phyloP scores from a whole-genome alignment of 1,140 invertebrate species.

The Drosophila persimilis region DNA sequence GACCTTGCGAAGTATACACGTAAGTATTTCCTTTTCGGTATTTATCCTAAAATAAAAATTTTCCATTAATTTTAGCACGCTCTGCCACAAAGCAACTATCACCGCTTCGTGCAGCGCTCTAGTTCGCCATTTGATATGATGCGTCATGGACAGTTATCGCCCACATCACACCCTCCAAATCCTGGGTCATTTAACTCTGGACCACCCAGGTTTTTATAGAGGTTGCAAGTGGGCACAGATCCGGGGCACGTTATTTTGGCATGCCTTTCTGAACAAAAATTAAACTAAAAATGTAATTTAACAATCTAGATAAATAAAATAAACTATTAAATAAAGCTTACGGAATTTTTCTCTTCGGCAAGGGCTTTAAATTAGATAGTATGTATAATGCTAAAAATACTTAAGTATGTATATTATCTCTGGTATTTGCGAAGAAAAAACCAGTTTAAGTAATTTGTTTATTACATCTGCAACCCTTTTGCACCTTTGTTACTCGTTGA shows the following conservation, averaged over 20 bases:
- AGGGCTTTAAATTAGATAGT: too few species aligned
- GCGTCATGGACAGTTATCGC: slow-evolving; percentile 71
- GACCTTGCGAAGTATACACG: slow-evolving; percentile 73
- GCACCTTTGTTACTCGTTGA: too few species aligned
- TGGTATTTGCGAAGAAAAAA: too few species aligned
- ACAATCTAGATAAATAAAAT: slow-evolving; percentile 55
- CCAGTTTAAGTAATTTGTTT: too few species aligned
- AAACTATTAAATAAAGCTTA: slow-evolving; percentile 39
- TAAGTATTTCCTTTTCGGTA: slow-evolving; percentile 11
- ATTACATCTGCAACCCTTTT: too few species aligned
- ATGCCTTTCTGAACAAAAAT: slow-evolving; percentile 76
- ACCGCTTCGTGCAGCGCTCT: slow-evolving; percentile 78
- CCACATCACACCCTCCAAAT: slow-evolving; percentile 66
- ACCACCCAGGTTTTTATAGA: slow-evolving; percentile 83
- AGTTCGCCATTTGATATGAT: slow-evolving; percentile 76
- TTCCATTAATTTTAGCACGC: slow-evolving; percentile 53
- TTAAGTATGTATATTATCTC: too few species aligned
- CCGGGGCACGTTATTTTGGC: slow-evolving; percentile 74
- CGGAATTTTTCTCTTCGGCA: too few species aligned
- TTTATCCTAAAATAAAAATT: neutral
- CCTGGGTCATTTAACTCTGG: slow-evolving; percentile 78
- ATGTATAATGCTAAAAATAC: too few species aligned
- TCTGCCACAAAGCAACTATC: slow-evolving; percentile 73
- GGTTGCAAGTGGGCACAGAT: slow-evolving; percentile 76
- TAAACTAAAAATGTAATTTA: slow-evolving; percentile 50